Conservation (phyloP, 2,113 vertebrate genomes). For the Anthoscopus minutus region DNA sequence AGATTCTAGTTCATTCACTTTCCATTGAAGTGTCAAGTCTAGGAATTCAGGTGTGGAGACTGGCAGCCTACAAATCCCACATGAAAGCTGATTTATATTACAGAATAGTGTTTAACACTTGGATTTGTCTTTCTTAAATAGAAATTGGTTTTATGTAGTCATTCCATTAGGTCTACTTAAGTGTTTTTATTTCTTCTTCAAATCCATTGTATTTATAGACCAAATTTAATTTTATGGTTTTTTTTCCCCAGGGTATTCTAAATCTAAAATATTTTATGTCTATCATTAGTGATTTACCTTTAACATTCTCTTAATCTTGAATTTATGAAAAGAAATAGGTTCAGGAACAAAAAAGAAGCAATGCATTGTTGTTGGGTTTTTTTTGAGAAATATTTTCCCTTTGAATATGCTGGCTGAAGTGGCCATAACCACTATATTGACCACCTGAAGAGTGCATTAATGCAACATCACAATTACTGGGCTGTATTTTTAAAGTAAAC, state of each 20-base stretch:
- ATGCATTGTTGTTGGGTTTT: not conserved
- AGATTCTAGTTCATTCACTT: not conserved
- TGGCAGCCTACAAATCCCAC: not conserved
- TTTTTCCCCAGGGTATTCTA: not conserved
- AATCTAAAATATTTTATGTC: not conserved
- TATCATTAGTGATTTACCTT: not conserved
- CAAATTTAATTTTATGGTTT: not conserved
- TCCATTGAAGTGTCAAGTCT: not conserved
- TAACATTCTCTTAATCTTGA: not conserved
- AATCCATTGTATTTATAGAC: not conserved
- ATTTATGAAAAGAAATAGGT: not conserved
- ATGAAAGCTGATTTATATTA: not conserved
- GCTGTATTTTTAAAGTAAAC: not conserved
- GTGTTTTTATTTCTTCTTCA: not conserved
- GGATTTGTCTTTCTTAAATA: not conserved
- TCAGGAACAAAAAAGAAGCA: not conserved
- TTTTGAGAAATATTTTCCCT: not conserved
- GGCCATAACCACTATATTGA: not conserved
- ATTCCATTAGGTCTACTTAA: not conserved
- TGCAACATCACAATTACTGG: not conserved
- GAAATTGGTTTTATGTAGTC: not conserved
- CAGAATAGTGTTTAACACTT: not conserved
- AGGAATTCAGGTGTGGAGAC: not conserved
- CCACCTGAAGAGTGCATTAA: not conserved
- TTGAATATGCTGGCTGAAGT: not conserved